Base-by-base conservation (phyloP, 2,797 vertebrate species). In the Vultur gryphus region DNA sequence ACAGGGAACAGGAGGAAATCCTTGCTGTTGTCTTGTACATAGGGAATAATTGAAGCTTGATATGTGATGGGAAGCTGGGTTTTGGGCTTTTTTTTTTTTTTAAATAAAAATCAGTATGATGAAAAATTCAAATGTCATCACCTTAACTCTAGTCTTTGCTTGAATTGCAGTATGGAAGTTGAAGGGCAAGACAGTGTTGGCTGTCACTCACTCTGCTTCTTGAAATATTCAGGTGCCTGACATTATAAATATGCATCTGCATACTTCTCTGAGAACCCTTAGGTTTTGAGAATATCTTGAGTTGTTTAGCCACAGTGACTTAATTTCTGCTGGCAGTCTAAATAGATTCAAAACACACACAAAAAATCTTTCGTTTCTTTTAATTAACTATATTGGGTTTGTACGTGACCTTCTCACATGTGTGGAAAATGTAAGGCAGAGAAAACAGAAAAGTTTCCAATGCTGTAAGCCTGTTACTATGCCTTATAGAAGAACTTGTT, bases 191-290 rank as follows among this genome's bases (percentile, higher is more conserved):
- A 28, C 21, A 21, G 49, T 29, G 29, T 43, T 89, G 49, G 10
- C 57, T 93, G 83, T 79, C 82, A 64, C 21, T 93, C 26, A 8
- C 25, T 81, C 54, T 75, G 61, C 65, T 77, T 64, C 39, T 26
- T 94, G 86, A 96, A 92, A 79, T 85, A 84, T 44, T 91, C 86
- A 64, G 51, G 24, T 84, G 59, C 59, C 41, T 95, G 83, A 44
- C 37, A 18, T 91, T 86, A 78, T 77, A 90, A 92, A 92, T 76
- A 84, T 28, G 48, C 51, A 80, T 62, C 70, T 58, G 16, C 25
- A 8, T 90, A 37, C 41, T 77, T 82, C 25, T 58, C 35, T 59
- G 55, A 72, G 64, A 84, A 37, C 16, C 23, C 59, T 66, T 37
- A 29, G 25, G 17, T 41, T 93, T 37, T 83, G 48, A 73, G 75